phyloP scores from a whole-genome alignment of 2,113 vertebrate species.

The Narcine bancroftii region DNA sequence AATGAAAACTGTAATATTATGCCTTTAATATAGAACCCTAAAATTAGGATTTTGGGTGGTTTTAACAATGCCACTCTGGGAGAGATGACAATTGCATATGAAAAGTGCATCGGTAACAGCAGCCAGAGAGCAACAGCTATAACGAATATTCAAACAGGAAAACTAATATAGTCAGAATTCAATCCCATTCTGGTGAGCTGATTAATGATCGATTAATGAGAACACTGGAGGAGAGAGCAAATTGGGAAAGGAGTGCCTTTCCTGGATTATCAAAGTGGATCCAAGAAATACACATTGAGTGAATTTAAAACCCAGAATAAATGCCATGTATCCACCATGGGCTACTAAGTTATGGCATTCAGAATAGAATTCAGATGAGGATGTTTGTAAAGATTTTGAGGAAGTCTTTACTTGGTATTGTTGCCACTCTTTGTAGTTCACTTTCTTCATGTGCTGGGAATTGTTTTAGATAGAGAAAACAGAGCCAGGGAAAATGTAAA shows the following conservation, averaged over 20 bases:
- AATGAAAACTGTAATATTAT: neutral
- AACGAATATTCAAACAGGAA: neutral
- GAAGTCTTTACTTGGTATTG: neutral
- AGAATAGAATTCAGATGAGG: neutral
- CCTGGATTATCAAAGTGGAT: neutral
- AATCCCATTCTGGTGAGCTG: neutral
- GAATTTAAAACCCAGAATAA: neutral
- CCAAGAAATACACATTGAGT: neutral
- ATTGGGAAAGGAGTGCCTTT: neutral
- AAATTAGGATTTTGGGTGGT: neutral
- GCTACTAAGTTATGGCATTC: neutral
- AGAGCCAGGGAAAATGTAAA: neutral
- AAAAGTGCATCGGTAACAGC: neutral
- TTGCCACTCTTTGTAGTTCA: neutral
- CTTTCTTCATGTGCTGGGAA: neutral
- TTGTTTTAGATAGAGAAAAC: neutral
- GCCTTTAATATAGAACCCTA: neutral
- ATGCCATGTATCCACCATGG: neutral
- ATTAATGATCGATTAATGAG: too few relatives aligned
- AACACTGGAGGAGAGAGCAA: neutral
- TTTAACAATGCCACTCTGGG: neutral
- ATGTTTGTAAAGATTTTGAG: neutral
- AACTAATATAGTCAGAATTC: neutral
- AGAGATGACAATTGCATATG: neutral
- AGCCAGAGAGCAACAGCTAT: neutral